These are phyloP conservation scores for Rousettus leschenaultii DNA, from an alignment of 2,113 vertebrate genomes.

Conservation along the genomic window DNA sequence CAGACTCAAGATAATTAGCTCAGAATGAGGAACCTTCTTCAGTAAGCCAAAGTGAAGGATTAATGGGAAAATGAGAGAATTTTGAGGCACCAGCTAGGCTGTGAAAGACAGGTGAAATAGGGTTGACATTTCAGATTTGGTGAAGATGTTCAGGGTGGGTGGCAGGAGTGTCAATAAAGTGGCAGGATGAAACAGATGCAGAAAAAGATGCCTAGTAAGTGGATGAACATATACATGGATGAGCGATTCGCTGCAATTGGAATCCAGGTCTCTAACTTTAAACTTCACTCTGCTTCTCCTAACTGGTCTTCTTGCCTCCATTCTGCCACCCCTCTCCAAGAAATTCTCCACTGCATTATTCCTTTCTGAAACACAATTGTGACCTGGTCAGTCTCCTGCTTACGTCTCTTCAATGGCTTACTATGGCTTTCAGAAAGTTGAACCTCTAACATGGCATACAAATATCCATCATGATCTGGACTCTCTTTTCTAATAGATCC, in stretches of 20 bases:
- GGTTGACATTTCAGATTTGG: background rate
- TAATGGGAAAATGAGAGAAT: background rate
- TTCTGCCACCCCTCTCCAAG: background rate
- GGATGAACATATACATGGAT: background rate
- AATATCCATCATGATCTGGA: background rate
- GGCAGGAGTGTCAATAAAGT: background rate
- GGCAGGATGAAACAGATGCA: background rate
- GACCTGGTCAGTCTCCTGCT: background rate
- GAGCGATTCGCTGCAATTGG: background rate
- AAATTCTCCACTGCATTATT: background rate
- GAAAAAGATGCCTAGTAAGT: background rate
- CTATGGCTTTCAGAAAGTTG: background rate
- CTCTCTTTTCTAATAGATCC: background rate
- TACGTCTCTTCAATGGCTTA: background rate
- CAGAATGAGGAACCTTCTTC: background rate
- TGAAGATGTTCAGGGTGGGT: background rate
- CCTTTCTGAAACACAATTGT: slow-evolving; percentile 8
- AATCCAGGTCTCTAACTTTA: background rate
- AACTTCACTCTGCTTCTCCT: background rate
- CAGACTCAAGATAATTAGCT: background rate
- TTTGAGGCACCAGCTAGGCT: background rate
- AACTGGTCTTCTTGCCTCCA: background rate
- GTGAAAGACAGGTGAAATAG: background rate
- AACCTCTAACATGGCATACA: background rate
- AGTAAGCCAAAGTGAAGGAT: background rate